Conservation (phyloP, 2,113 vertebrate genomes). For the Benitochromis conjunctus region DNA sequence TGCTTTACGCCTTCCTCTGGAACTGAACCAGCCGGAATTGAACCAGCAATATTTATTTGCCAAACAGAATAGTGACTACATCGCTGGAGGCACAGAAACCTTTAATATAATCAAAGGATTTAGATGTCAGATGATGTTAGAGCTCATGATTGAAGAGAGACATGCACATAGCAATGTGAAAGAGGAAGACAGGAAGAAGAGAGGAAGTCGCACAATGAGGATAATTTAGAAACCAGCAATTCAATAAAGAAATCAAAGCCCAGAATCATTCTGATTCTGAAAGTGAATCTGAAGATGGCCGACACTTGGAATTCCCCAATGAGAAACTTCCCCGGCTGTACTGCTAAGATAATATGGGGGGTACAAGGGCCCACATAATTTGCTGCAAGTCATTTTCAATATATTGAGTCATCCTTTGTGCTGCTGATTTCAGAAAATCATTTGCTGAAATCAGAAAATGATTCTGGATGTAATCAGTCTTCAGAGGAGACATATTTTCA, state of each 20-base stretch:
- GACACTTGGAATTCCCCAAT: no score
- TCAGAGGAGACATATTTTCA: no score
- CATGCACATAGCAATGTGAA: neutral
- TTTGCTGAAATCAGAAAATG: no score
- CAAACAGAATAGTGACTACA: neutral
- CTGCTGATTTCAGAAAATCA: no score
- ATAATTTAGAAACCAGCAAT: neutral
- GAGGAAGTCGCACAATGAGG: neutral
- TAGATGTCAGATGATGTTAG: neutral
- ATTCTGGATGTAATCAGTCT: no score
- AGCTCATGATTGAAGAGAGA: neutral
- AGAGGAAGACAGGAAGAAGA: neutral
- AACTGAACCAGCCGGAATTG: neutral
- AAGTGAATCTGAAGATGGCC: no score
- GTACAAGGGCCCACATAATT: no score
- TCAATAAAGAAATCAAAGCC: neutral
- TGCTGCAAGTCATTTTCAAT: no score
- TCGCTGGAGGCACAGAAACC: fast-evolving
- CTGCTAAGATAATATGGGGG: no score
- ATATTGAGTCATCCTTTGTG: no score
- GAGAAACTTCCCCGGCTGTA: no score
- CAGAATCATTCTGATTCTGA: no score
- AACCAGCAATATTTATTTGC: neutral
- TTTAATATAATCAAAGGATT: neutral
- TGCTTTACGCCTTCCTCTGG: fast-evolving